Evolutionary conservation across 2,797 vertebrate species (phyloP).

Genomic region (Notolepis coatsorum): DNA sequence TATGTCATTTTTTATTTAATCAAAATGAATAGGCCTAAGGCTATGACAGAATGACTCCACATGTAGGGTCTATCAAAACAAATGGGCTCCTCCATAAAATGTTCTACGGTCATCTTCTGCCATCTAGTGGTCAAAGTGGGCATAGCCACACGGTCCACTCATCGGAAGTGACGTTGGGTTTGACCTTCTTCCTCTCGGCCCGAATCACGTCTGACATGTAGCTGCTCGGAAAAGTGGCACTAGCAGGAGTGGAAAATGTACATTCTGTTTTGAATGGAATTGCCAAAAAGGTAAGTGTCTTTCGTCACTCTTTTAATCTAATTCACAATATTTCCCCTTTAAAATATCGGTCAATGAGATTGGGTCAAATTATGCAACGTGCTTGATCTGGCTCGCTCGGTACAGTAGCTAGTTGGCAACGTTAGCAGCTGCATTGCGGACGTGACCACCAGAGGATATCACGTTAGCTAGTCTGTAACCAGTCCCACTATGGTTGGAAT

Average conservation of each 20-base stretch:
- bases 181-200: conserved; percentile 60
- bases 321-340: accelerated
- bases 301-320: not conserved
- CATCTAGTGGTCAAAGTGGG: conserved; percentile 35
- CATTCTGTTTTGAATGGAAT: conserved; percentile 24
- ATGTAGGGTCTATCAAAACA: no score
- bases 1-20: not conserved
- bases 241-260: conserved; percentile 25
- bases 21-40: not conserved
- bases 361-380: not conserved
- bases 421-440: conserved; percentile 30
- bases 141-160: not conserved
- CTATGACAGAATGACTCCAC: no score
- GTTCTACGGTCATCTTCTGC: conserved; percentile 35
- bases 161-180: conserved; percentile 66
- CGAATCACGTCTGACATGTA: conserved; percentile 45
- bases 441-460: no score
- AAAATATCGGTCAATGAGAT: not conserved
- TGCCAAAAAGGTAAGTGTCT: conserved; percentile 42
- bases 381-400: conserved; percentile 22
- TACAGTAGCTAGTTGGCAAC: not conserved
- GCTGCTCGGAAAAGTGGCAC: not conserved
- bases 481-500: no score
- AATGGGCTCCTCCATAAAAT: not conserved
- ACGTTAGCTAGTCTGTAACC: no score